Percentiles rank a stretch among this genome's conserved stretches.
These are phyloP conservation scores for Aspidiotus destructor DNA, from an alignment of 2,888 invertebrate genomes.

Conservation along the genomic window DNA sequence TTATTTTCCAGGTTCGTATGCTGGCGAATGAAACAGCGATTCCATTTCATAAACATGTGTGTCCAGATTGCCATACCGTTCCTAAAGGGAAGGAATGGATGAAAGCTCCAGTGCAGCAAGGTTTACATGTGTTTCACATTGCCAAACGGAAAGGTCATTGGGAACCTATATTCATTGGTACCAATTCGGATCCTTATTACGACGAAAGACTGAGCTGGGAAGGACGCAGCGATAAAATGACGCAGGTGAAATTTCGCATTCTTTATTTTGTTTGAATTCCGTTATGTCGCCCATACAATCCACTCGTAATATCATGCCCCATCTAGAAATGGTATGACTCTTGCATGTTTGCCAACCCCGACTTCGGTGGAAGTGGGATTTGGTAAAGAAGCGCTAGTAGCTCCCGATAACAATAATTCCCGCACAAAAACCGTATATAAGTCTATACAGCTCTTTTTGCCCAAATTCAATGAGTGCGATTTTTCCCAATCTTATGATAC, in stretches of 20 bases:
- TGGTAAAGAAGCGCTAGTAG: no score
- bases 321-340: no score
- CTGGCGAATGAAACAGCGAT: constrained; percentile 67
- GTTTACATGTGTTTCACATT: constrained; percentile 70
- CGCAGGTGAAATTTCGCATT: constrained; percentile 58
- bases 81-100: constrained; percentile 80
- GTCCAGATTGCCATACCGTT: constrained; percentile 79
- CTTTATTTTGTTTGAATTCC: neutral
- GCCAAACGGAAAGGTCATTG: constrained; percentile 78
- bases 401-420: no score
- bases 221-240: constrained; percentile 91
- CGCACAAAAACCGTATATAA: no score
- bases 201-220: constrained; percentile 91
- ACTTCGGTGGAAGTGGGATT: no score
- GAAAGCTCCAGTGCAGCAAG: constrained; percentile 45
- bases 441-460: no score
- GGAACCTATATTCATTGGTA: constrained; percentile 91
- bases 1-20: constrained; percentile 51
- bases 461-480: no score
- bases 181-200: constrained; percentile 75
- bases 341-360: no score
- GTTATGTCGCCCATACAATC: neutral
- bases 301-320: no score
- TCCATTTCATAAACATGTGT: constrained; percentile 84
- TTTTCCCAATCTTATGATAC: no score